Evolutionary conservation across 2,113 vertebrate species (phyloP), one percentile per base, ranked within the genome.

Genomic region (Misgurnus anguillicaudatus): DNA sequence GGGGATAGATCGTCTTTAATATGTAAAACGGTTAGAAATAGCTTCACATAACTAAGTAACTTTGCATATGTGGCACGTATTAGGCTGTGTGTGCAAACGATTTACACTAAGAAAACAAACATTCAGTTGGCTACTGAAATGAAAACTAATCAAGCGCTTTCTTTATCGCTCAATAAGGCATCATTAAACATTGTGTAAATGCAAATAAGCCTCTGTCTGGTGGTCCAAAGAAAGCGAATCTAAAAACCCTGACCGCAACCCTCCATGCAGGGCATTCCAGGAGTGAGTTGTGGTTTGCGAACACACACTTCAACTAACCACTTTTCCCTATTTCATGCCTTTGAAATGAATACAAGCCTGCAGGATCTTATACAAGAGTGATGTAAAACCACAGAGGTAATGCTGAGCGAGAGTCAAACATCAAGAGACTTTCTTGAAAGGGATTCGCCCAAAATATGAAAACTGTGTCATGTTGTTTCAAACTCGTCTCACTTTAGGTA

Each of bases 211-310:
- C 1, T 58, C n/a, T 58, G 6, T 24, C 38, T 60, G 11, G 7
- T 42, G n/a, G 4, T n/a, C 6, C n/a, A 72, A 58, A 57, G 3
- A 8, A 72, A 9, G 19, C 1, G 21, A 68, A 78, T 17, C 1
- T 3, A 48, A 64, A 66, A 61, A 68, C 31, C 31, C 47, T 21
- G 63, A 58, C 67, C 68, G 14, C 75, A 77, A 70, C 60, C 38
- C 67, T 78, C 61, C 61, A 71, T 65, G 39, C 60, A 61, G 42
- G 66, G 74, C 60, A 82, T 78, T 72, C 67, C 75, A 14, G 19
- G 38, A 72, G 24, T 45, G 24, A 71, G 51, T 55, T 58, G 75
- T 62, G 74, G 58, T 71, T 77, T 61, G 39, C 8, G 57, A 62
- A 74, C 39, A 73, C 68, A 42, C 55, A 74, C 57, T 74, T 57